Evolutionary conservation across 2,113 vertebrate genomes (phyloP).

Genomic region (Nycticebus coucang): DNA sequence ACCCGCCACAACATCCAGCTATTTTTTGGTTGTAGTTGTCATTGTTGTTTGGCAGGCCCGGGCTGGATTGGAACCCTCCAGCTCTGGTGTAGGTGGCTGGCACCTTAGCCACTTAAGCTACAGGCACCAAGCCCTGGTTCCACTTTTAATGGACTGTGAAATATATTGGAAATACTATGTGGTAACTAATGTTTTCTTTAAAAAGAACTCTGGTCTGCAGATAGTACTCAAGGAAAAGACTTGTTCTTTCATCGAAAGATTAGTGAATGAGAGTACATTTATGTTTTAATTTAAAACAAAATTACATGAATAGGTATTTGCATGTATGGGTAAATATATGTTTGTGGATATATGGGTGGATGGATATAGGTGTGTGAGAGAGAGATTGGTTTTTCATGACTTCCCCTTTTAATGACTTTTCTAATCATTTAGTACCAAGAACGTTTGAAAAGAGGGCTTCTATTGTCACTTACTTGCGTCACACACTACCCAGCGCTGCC

Average conservation of each 20-base stretch:
- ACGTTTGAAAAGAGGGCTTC: background rate
- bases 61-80: too few species aligned
- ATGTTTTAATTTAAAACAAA: slow-evolving; percentile 17
- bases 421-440: background rate
- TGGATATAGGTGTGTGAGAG: background rate
- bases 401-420: background rate
- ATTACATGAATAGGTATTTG: too few species aligned
- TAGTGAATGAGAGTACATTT: background rate
- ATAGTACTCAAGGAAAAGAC: background rate
- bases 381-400: background rate
- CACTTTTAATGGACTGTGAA: background rate
- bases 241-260: background rate
- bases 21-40: too few species aligned
- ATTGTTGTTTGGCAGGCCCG: too few species aligned
- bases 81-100: too few species aligned
- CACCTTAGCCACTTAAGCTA: too few species aligned
- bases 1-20: too few species aligned
- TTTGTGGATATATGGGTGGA: background rate
- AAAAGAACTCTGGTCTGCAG: background rate
- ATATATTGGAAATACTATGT: background rate
- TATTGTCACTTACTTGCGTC: background rate
- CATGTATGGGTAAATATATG: background rate
- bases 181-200: background rate
- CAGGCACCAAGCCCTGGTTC: background rate
- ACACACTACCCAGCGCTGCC: background rate